Percentiles rank a stretch among this genome's conserved stretches.
Evolutionary conservation across 1,140 invertebrate genomes (phyloP).

Genomic region (Drosophila insularis): DNA sequence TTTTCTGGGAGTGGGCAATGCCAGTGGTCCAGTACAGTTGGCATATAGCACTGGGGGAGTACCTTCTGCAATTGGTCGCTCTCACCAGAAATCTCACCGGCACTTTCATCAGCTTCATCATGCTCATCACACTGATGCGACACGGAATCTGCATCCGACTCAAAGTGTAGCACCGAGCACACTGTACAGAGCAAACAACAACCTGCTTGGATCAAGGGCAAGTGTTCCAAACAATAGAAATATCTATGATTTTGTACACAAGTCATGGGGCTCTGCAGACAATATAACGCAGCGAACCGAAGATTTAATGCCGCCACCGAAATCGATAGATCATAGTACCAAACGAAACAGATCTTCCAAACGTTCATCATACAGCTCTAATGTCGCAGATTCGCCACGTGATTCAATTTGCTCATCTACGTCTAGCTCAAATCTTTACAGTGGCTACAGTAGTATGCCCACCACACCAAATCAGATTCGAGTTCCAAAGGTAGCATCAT

Average conservation of each 20-base stretch:
- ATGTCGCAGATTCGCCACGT: conserved; percentile 72
- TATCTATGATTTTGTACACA: conserved; percentile 84
- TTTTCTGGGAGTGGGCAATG: conserved; percentile 89
- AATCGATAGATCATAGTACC: conserved; percentile 85
- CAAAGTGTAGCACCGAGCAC: conserved; percentile 64
- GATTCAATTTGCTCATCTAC: conserved; percentile 74
- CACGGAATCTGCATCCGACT: conserved; percentile 73
- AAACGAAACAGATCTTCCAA: conserved; percentile 85
- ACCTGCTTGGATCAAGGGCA: conserved; percentile 47
- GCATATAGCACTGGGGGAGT: conserved; percentile 49
- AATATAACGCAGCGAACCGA: conserved; percentile 86
- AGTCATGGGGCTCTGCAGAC: conserved; percentile 94
- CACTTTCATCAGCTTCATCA: conserved; percentile 82
- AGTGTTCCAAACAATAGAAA: conserved; percentile 82
- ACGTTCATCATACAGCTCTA: conserved; percentile 84
- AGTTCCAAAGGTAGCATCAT: conserved; percentile 61
- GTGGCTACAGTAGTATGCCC: conserved; percentile 84
- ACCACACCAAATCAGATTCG: conserved; percentile 85
- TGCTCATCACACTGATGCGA: conserved; percentile 75
- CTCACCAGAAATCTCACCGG: conserved; percentile 81
- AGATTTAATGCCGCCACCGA: conserved; percentile 88
- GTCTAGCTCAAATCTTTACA: conserved; percentile 74
- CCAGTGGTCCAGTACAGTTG: conserved; percentile 66
- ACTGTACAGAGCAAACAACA: conserved; percentile 61
- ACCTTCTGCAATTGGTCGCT: conserved; percentile 56